Evolutionary conservation across 1,140 invertebrate genomes (phyloP), one percentile per base, ranked within the genome.

Genomic region (Drosophila neocordata): DNA sequence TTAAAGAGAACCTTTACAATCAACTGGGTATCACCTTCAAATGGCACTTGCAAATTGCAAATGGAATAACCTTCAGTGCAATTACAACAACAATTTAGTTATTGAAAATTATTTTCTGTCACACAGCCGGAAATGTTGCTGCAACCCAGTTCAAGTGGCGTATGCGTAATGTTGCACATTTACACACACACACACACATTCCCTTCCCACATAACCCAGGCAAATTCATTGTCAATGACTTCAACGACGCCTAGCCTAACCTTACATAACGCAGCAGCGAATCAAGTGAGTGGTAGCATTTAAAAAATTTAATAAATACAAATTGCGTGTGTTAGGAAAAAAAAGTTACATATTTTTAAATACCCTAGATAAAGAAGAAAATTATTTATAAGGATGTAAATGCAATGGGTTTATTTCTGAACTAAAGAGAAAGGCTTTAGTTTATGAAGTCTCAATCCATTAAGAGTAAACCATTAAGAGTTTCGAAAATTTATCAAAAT

Each of bases 211-310:
- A 48, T 48, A 48, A 11, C 7, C 15, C 15, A 20, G 15, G 57
- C 34, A 58, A 75, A 76, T 77, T 77, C 73, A 77, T 69, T 77
- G 73, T 77, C 73, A 77, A 77, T 77, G 73, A 66, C 73, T 69
- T 31, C 53, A 56, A 67, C 53, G 24, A 44, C 41, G 41, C 41
- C 41, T 20, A 48, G 41, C 62, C 73, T 75, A 75, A 75, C 72
- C 71, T 75, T 68, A 75, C 62, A 73, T 63, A 74, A 72, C 9
- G 41, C 41, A 48, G 41, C 41, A 15, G 24, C 70, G 20, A 52
- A 31, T 34, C 35, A 48, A 69, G 65, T 76, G 73, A 75, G 56
- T 55, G 60, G 73, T 73, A 76, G 8, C 41, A 6, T 18, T 8
- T 8, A 7, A 44, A 44, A 44, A 44, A 44, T 6, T 5, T 8